Evolutionary conservation across 2,797 vertebrate genomes (phyloP).

Genomic region (Mormyrus proboscirostris): DNA sequence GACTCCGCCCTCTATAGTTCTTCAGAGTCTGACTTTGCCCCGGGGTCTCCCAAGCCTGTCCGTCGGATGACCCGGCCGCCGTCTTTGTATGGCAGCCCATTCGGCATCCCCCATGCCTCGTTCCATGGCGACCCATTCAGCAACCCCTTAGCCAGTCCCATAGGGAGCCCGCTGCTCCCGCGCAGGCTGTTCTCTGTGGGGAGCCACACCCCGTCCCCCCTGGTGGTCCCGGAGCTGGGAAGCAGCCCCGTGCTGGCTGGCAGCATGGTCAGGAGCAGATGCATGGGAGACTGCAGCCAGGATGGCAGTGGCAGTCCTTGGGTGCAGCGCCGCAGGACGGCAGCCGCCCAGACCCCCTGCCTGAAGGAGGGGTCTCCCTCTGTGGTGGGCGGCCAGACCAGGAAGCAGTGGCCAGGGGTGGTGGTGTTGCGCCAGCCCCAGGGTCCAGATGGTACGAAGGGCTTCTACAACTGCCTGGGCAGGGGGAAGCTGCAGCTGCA

Average conservation of each 20-base stretch:
- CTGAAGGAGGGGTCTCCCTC: conserved; percentile 15
- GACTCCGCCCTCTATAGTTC: conserved; percentile 44
- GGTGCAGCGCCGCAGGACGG: not conserved
- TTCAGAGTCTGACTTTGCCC: conserved; percentile 2
- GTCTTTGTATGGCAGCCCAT: conserved; percentile 30
- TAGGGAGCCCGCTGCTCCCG: rapidly evolving
- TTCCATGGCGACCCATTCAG: conserved; percentile 12
- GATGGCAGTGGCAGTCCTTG: conserved; percentile 29
- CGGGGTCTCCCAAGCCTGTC: conserved; percentile 27
- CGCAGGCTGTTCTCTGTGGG: conserved; percentile 14
- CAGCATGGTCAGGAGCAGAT: not conserved
- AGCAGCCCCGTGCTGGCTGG: conserved; percentile 10
- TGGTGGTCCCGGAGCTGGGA: not conserved
- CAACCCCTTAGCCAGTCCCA: rapidly evolving
- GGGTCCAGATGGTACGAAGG: conserved; percentile 50
- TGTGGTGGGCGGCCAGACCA: not conserved
- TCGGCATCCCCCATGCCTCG: conserved; percentile 28
- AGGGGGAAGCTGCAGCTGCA: conserved; percentile 39
- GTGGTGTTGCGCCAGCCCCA: conserved; percentile 47
- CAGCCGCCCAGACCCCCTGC: conserved; percentile 23
- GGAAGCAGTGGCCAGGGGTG: not conserved
- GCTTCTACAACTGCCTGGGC: conserved; percentile 50
- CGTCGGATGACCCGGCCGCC: conserved; percentile 35
- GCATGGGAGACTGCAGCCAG: not conserved
- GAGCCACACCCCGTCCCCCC: not conserved